A percentile compares a stretch with the other conserved stretches of the same genome.
Conservation (phyloP, 1,140 invertebrate genomes). For the Drosophila nebulosa region DNA sequence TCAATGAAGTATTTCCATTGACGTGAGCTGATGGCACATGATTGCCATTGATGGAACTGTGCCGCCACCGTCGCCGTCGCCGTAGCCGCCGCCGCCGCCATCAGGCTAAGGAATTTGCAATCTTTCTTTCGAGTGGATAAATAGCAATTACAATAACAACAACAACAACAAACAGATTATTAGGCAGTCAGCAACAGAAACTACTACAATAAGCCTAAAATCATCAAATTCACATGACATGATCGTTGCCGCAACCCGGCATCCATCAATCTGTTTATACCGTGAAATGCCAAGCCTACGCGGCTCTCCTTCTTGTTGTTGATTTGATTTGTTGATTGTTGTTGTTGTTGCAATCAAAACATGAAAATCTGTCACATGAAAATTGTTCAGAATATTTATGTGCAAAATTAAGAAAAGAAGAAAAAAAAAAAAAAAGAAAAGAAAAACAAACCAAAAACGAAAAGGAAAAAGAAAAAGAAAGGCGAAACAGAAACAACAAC, state of each 20-base stretch:
- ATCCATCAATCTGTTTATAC: not conserved
- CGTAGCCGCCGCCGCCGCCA: too few species aligned
- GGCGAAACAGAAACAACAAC: conserved; percentile 9
- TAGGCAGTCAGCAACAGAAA: conserved; percentile 5
- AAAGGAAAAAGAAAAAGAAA: too few species aligned
- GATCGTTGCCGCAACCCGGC: not conserved
- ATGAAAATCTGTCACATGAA: conserved; percentile 65
- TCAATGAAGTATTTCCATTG: conserved; percentile 48
- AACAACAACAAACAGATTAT: conserved; percentile 9
- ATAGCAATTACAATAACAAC: conserved; percentile 26
- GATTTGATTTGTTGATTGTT: conserved; percentile 25
- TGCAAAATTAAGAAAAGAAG: conserved; percentile 22
- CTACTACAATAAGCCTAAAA: conserved; percentile 12
- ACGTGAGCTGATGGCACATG: conserved; percentile 57
- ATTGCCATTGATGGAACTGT: conserved; percentile 46
- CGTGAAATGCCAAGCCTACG: conserved; percentile 7
- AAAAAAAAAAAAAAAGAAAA: conserved; percentile 28
- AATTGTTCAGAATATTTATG: conserved; percentile 64
- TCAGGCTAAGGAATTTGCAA: conserved; percentile 43
- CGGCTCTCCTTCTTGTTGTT: conserved; percentile 18
- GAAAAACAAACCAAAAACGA: not conserved
- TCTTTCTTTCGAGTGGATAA: conserved; percentile 50
- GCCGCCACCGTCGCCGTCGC: too few species aligned
- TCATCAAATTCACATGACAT: conserved; percentile 21
- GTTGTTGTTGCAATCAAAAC: conserved; percentile 50